These are phyloP conservation scores for Triplophysa siluroides DNA, from an alignment of 2,113 vertebrate genomes.

Conservation along the genomic window DNA sequence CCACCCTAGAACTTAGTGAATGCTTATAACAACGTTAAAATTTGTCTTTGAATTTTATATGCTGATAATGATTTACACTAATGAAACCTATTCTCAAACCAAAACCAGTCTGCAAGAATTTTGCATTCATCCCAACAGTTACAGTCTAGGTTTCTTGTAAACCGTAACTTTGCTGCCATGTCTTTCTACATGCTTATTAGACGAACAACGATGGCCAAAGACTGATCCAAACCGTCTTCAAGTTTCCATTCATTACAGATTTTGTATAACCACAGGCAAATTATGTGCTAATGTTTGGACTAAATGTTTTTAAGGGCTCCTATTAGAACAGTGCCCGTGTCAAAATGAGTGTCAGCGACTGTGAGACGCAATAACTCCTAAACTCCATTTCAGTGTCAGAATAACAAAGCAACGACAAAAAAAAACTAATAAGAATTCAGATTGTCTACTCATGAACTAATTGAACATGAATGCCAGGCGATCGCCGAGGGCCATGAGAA, in stretches of 20 bases:
- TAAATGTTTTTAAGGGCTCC: constrained; percentile 29
- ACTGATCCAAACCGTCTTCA: constrained; percentile 24
- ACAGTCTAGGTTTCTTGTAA: background rate
- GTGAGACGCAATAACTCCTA: constrained; percentile 66
- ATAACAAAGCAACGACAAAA: constrained; percentile 66
- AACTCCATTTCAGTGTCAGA: constrained; percentile 63
- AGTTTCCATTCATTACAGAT: constrained; percentile 46
- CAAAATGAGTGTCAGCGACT: constrained; percentile 51
- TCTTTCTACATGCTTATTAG: constrained; percentile 2
- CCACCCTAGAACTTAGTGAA: constrained; percentile 30
- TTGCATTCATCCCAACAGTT: background rate
- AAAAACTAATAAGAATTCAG: constrained; percentile 56
- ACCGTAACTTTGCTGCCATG: background rate
- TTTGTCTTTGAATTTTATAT: constrained; percentile 21
- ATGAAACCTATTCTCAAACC: background rate
- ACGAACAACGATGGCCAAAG: constrained; percentile 14
- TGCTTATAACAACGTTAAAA: background rate
- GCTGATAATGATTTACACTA: background rate
- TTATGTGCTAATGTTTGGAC: constrained; percentile 51
- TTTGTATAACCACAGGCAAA: constrained; percentile 45
- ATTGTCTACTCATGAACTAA: constrained; percentile 57
- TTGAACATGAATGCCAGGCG: too few species aligned
- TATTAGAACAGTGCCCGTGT: constrained; percentile 42
- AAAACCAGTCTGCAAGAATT: background rate
- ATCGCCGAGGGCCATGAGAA: too few species aligned